These are phyloP conservation scores for Drosophila lacertosa DNA, from an alignment of 1,140 invertebrate genomes.

Conservation along the genomic window DNA sequence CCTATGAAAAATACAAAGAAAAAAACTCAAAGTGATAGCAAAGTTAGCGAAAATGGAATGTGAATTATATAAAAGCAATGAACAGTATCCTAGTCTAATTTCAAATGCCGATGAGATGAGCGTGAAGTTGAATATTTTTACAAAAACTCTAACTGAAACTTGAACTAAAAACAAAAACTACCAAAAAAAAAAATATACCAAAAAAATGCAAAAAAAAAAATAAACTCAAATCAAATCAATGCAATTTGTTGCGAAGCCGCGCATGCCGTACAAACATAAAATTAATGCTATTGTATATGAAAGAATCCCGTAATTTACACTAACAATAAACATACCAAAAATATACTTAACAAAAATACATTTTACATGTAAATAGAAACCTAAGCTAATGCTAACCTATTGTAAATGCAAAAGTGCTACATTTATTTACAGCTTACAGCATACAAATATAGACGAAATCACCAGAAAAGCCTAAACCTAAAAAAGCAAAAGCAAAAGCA, in stretches of 20 bases:
- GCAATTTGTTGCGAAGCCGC: slow-evolving; percentile 44
- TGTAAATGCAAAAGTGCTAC: slow-evolving; percentile 48
- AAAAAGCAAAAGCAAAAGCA: slow-evolving; percentile 18
- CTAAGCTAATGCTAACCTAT: slow-evolving; percentile 47
- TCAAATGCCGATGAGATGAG: slow-evolving; percentile 33
- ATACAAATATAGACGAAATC: slow-evolving; percentile 65
- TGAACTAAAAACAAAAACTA: slow-evolving; percentile 16
- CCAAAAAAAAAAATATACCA: slow-evolving; percentile 10
- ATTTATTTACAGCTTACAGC: slow-evolving; percentile 75
- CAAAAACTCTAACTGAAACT: slow-evolving; percentile 37
- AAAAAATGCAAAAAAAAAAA: slow-evolving; percentile 15
- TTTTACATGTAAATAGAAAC: slow-evolving; percentile 49
- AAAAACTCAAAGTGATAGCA: slow-evolving; percentile 81
- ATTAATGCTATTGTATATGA: slow-evolving; percentile 5
- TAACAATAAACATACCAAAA: slow-evolving; percentile 10
- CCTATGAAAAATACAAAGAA: slow-evolving; percentile 40
- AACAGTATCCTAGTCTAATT: slow-evolving; percentile 83
- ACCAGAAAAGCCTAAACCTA: slow-evolving; percentile 73
- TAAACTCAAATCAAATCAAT: slow-evolving; percentile 3
- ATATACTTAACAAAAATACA: slow-evolving; percentile 21
- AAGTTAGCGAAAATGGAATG: slow-evolving; percentile 82
- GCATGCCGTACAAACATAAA: slow-evolving; percentile 54
- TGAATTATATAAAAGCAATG: slow-evolving; percentile 84
- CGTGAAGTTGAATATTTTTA: slow-evolving; percentile 74
- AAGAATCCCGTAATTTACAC: background rate